Evolutionary conservation across 2,113 vertebrate species (phyloP).

Genomic region (Forbesichthys papilliferus): DNA sequence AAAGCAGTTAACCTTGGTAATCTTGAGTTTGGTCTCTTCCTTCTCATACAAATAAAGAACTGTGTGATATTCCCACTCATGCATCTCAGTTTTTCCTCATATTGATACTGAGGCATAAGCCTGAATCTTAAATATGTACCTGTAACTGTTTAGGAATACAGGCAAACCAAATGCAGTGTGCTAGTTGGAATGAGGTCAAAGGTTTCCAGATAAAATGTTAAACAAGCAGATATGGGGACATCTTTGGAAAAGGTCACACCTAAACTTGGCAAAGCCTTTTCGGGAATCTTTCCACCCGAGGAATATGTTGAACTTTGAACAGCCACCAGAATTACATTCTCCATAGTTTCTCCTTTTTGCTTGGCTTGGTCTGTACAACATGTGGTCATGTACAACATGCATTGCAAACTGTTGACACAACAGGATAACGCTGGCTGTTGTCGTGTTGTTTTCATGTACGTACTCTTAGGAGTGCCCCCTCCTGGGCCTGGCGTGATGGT

Average conservation of each 20-base stretch:
- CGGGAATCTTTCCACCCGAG: background rate
- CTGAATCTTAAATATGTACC: too few species aligned
- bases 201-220: conserved; percentile 46
- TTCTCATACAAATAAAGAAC: too few species aligned
- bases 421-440: too few species aligned
- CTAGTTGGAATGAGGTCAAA: conserved; percentile 25
- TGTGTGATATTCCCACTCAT: too few species aligned
- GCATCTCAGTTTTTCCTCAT: too few species aligned
- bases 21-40: too few species aligned
- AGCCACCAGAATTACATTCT: background rate
- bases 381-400: background rate
- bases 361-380: background rate
- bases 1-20: too few species aligned
- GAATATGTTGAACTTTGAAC: conserved; percentile 27
- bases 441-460: conserved; percentile 10
- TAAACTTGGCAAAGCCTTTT: background rate
- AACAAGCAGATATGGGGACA: conserved; percentile 1
- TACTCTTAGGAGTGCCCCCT: conserved; percentile 84
- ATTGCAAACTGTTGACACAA: background rate
- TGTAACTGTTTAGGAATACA: background rate
- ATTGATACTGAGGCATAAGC: too few species aligned
- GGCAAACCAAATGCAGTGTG: background rate
- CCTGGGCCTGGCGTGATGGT: conserved; percentile 93
- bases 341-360: background rate
- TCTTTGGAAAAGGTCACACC: conserved; percentile 18